Evolutionary conservation across 1,140 invertebrate species (phyloP), one percentile per base, ranked within the genome.

Genomic region (Apocrypta bakeri): DNA sequence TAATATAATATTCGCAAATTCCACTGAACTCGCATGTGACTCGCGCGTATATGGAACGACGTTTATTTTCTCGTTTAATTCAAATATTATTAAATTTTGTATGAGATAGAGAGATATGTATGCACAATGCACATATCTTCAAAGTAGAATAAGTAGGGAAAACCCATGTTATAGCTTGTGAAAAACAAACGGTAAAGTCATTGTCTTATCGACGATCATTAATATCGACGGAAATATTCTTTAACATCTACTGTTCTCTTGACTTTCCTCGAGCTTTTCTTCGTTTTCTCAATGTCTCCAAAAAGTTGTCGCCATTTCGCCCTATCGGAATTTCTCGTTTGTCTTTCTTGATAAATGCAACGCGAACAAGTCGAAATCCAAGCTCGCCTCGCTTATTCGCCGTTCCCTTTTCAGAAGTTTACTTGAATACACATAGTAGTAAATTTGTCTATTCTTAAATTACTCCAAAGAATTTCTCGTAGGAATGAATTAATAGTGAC

Each of bases 321-420:
- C 61, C 83, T 86, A 85, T 87, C 83, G 83, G 83, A 72, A 81
- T 79, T 81, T 85, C 86, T 88, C 87, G 85, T 88, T 86, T 88
- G 87, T 87, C 87, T 87, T 77, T 29, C 79, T 85, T 89, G 89
- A 90, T 88, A 88, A 89, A 90, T 90, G 88, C 84, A 83, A 68
- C 79, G 78, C 68, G 80, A 69, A 37, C 3, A 37, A 37, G 82
- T 2, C 14, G 42, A 48, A 14, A 83, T 78, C 80, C 83, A 85
- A 87, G 85, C 86, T 89, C 88, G 86, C 88, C 86, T 87, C 81
- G 82, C 82, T 86, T 84, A 84, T 86, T 79, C 84, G 33, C 33
- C 2, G 24, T 8, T 17, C 24, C 25, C 33, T 66, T 33, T 79
- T 71, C 17, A 33, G 24, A 72, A 81, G 17, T 81, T 27, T 3